Evolutionary conservation across 2,888 invertebrate species (phyloP).

Genomic region (Andrena minutula): DNA sequence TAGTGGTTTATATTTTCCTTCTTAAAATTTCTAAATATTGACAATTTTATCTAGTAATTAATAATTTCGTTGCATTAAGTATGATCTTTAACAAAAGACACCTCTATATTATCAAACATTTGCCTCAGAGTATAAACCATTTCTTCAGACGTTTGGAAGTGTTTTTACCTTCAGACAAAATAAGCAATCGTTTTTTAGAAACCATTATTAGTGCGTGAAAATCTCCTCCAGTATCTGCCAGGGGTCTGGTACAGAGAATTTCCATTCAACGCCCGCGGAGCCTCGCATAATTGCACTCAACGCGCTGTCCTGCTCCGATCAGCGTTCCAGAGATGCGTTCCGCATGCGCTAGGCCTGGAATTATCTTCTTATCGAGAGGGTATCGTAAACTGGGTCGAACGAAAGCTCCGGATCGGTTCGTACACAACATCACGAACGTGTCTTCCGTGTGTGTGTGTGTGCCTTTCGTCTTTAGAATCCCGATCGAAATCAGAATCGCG

Average conservation of each 20-base stretch:
- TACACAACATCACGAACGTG: conserved; percentile 11
- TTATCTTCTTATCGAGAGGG: conserved; percentile 55
- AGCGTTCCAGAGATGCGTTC: conserved; percentile 44
- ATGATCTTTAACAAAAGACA: too few relatives aligned
- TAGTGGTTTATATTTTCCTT: neutral
- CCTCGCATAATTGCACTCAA: conserved; percentile 37
- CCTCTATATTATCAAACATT: too few relatives aligned
- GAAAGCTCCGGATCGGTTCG: conserved; percentile 15
- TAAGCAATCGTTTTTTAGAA: neutral
- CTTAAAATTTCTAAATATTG: too few relatives aligned
- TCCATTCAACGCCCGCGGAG: neutral
- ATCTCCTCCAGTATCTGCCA: neutral
- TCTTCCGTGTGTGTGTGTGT: conserved; percentile 6
- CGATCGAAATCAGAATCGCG: conserved; percentile 61
- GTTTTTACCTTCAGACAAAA: neutral
- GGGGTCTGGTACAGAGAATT: neutral
- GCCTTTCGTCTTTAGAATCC: conserved; percentile 46
- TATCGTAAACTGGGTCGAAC: conserved; percentile 66
- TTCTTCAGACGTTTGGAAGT: too few relatives aligned
- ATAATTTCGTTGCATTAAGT: too few relatives aligned
- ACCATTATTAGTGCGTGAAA: neutral
- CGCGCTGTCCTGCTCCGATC: conserved; percentile 32
- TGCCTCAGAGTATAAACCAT: too few relatives aligned
- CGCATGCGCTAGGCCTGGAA: conserved; percentile 36
- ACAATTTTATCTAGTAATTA: too few relatives aligned